A percentile compares a stretch with the other conserved stretches of the same genome.
Evolutionary conservation across 1,140 invertebrate genomes (phyloP).

Genomic region (Drosophila bipectinata): DNA sequence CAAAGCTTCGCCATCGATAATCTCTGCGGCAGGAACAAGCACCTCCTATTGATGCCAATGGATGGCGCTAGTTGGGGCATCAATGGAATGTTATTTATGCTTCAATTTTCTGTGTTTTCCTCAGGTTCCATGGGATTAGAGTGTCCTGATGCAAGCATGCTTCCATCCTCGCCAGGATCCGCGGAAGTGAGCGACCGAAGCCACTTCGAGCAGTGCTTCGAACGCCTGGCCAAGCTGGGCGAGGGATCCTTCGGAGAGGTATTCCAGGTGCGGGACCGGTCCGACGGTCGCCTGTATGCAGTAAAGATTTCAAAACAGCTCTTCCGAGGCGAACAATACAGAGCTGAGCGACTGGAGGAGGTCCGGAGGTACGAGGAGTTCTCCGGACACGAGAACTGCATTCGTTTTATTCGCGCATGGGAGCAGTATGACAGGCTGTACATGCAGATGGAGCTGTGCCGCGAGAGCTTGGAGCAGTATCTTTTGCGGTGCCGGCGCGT

Average conservation of each 20-base stretch:
- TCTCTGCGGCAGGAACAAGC: neutral
- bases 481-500: slow-evolving; percentile 83
- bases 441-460: slow-evolving; percentile 90
- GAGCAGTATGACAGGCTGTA: slow-evolving; percentile 89
- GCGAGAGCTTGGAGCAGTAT: slow-evolving; percentile 84
- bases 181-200: slow-evolving; percentile 61
- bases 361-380: slow-evolving; percentile 89
- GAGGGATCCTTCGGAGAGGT: slow-evolving; percentile 91
- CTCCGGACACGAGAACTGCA: slow-evolving; percentile 88
- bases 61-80: neutral
- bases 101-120: neutral
- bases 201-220: slow-evolving; percentile 89
- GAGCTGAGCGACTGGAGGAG: slow-evolving; percentile 87
- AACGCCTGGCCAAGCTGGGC: slow-evolving; percentile 87
- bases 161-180: slow-evolving; percentile 49
- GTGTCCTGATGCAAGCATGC: slow-evolving; percentile 34
- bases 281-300: slow-evolving; percentile 89
- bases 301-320: slow-evolving; percentile 87
- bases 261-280: slow-evolving; percentile 87
- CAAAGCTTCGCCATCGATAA: neutral
- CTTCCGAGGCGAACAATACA: slow-evolving; percentile 87
- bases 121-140: slow-evolving; percentile 1
- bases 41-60: neutral
- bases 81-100: neutral
- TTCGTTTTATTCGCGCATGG: slow-evolving; percentile 89